A percentile compares a stretch with the other conserved stretches of the same genome.
These are phyloP conservation scores for Tragelaphus imberbis DNA, from an alignment of 2,113 vertebrate genomes.

Conservation along the genomic window DNA sequence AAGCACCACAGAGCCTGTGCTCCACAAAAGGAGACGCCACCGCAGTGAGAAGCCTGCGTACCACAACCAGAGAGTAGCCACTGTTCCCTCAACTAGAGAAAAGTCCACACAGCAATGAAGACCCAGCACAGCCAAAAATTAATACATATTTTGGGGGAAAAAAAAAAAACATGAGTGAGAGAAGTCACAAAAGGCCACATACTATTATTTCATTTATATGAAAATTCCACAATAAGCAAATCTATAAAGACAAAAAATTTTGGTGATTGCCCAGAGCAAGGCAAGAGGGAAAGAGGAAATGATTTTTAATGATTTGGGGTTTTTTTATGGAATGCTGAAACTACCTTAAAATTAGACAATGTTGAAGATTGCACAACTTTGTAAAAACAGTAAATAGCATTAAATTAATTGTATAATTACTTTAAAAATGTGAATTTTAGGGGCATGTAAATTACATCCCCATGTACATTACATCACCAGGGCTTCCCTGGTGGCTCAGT, in stretches of 20 bases:
- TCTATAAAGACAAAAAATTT: not conserved
- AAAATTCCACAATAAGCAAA: slow-evolving; percentile 27
- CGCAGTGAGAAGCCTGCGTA: not conserved
- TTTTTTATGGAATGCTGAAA: not conserved
- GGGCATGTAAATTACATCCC: not conserved
- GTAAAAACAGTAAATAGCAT: not conserved
- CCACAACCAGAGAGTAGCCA: not conserved
- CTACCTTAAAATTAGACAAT: not conserved
- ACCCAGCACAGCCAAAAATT: not conserved
- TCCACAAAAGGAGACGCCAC: not conserved
- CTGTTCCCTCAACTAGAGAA: too few relatives aligned
- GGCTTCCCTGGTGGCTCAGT: not conserved
- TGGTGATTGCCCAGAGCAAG: not conserved
- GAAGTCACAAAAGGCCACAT: not conserved
- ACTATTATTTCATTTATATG: not conserved
- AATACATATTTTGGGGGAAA: rapidly evolving
- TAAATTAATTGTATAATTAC: not conserved
- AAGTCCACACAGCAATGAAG: not conserved
- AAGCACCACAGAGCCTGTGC: not conserved
- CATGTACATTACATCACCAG: not conserved
- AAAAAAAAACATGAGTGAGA: not conserved
- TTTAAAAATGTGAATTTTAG: not conserved
- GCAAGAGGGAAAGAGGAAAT: not conserved
- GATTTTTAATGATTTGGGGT: not conserved
- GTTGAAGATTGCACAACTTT: not conserved